Evolutionary conservation across 1,140 invertebrate genomes (phyloP).

Genomic region (Archegozetes longisetosus): DNA sequence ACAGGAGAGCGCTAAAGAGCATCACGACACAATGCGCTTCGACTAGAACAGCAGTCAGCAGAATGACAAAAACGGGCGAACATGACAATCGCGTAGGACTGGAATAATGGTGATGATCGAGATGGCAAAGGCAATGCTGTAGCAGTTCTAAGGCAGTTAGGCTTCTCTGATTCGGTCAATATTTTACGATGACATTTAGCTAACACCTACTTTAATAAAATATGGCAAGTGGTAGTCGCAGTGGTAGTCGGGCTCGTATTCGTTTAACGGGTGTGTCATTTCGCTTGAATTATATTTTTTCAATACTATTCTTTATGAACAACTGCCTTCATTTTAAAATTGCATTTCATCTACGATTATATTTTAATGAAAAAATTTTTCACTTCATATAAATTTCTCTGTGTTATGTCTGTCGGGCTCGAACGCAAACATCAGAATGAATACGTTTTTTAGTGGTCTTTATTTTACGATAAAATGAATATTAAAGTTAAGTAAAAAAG

Average conservation of each 20-base stretch:
- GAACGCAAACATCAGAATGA: not conserved
- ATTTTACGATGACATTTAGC: not conserved
- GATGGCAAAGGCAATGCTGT: not conserved
- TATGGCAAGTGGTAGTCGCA: not conserved
- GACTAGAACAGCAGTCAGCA: not conserved
- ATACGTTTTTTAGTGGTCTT: no score
- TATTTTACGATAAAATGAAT: no score
- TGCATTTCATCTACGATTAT: not conserved
- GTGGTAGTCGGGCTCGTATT: no score
- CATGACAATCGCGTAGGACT: no score
- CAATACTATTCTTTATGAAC: not conserved
- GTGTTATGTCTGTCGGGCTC: not conserved
- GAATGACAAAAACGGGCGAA: not conserved
- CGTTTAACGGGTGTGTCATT: not conserved
- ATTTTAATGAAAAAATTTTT: not conserved
- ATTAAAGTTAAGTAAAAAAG: no score
- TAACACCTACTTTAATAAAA: not conserved
- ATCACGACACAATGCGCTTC: not conserved
- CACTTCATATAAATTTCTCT: not conserved
- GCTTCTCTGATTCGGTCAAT: not conserved
- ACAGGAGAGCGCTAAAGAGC: conserved; percentile 3
- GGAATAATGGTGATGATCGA: not conserved
- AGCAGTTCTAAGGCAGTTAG: not conserved
- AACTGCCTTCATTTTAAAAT: not conserved
- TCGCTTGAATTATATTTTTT: not conserved